Percentiles rank a stretch among this genome's conserved stretches.
These are phyloP conservation scores for Dermatemys mawii DNA, from an alignment of 2,113 vertebrate genomes.

Conservation along the genomic window DNA sequence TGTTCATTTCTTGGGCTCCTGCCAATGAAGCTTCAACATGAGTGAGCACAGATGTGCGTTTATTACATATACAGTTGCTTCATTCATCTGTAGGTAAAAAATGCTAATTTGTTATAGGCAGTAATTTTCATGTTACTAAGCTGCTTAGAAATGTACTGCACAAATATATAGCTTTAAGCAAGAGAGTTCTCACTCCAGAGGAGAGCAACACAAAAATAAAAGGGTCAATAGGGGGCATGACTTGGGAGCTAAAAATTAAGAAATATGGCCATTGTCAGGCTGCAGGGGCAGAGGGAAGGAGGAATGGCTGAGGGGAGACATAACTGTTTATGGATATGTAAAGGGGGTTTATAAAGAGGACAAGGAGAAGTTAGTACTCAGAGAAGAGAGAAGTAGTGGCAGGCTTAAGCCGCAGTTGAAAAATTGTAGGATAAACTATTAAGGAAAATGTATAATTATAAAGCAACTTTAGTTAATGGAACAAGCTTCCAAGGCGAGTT, in stretches of 20 bases:
- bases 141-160: background rate
- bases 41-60: background rate
- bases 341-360: background rate
- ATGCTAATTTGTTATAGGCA: background rate
- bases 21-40: background rate
- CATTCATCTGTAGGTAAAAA: background rate
- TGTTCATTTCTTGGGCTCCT: background rate
- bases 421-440: background rate
- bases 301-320: background rate
- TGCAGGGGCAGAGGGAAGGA: fast-evolving
- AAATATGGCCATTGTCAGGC: background rate
- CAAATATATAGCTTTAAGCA: background rate
- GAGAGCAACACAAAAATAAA: background rate
- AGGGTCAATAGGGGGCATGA: background rate
- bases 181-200: background rate
- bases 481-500: background rate
- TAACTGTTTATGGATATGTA: background rate
- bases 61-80: background rate
- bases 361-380: background rate
- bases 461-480: background rate
- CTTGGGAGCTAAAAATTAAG: background rate
- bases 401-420: background rate
- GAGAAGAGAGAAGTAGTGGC: background rate
- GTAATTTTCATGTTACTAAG: background rate
- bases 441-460: background rate